A percentile compares a stretch with the other conserved stretches of the same genome.
Evolutionary conservation across 2,113 vertebrate genomes (phyloP).

Genomic region (Solenodon paradoxus): DNA sequence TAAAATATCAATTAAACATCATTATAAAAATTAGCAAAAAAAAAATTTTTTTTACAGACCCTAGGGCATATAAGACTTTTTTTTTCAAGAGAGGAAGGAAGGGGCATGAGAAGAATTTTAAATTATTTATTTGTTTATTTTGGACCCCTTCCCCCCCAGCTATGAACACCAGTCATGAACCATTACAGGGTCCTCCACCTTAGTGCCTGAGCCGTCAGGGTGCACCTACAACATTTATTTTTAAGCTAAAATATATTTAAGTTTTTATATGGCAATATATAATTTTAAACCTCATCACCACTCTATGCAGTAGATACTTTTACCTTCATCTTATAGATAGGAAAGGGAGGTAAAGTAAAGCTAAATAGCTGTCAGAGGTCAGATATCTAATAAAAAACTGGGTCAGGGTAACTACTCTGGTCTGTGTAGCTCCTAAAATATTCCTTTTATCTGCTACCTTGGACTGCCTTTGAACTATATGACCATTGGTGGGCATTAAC

Average conservation of each 20-base stretch:
- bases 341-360: neutral
- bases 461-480: neutral
- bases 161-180: too few relatives aligned
- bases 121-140: too few relatives aligned
- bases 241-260: neutral
- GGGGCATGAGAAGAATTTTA: too few relatives aligned
- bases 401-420: neutral
- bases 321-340: neutral
- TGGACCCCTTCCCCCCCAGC: too few relatives aligned
- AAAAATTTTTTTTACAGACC: too few relatives aligned
- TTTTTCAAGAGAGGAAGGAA: too few relatives aligned
- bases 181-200: too few relatives aligned
- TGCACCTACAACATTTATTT: neutral
- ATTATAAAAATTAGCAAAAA: too few relatives aligned
- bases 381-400: neutral
- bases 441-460: neutral
- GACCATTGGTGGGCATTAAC: neutral
- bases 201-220: too few relatives aligned
- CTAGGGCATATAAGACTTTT: too few relatives aligned
- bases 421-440: neutral
- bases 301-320: neutral
- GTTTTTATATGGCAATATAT: neutral
- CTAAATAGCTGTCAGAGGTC: neutral
- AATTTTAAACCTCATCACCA: neutral
- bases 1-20: neutral